Percentiles rank a stretch among this genome's conserved stretches.
Evolutionary conservation across 2,113 vertebrate genomes (phyloP).

Genomic region (Dicerorhinus sumatrensis): DNA sequence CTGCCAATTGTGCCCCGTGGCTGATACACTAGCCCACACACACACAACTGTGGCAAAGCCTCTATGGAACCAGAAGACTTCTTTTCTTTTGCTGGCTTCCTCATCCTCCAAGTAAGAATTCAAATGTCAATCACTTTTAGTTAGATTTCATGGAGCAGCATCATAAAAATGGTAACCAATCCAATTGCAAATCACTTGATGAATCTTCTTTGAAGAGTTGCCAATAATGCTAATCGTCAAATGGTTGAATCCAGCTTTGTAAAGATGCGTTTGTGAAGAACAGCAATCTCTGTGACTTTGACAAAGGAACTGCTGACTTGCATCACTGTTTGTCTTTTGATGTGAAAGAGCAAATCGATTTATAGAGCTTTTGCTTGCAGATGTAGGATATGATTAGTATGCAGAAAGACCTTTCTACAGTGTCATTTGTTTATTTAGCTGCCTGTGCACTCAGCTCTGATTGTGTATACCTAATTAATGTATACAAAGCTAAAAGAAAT

Average conservation of each 20-base stretch:
- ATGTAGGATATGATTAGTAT: slow-evolving; percentile 97
- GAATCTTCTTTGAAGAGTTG: slow-evolving; percentile 98
- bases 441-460: slow-evolving; percentile 90
- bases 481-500: slow-evolving; percentile 90
- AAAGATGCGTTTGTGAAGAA: slow-evolving; percentile 95
- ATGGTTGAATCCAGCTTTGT: slow-evolving; percentile 93
- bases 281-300: slow-evolving; percentile 99
- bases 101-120: slow-evolving; percentile 87
- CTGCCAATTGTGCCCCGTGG: slow-evolving; percentile 55
- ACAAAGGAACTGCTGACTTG: slow-evolving; percentile 99
- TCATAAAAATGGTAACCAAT: slow-evolving; percentile 92
- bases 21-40: slow-evolving; percentile 73
- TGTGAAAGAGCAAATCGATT: slow-evolving; percentile 99
- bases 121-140: slow-evolving; percentile 89
- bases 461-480: slow-evolving; percentile 92
- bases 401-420: slow-evolving; percentile 92
- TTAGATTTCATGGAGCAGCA: slow-evolving; percentile 88
- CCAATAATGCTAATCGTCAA: slow-evolving; percentile 98
- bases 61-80: slow-evolving; percentile 74
- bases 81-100: slow-evolving; percentile 80
- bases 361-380: slow-evolving; percentile 94
- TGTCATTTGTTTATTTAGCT: slow-evolving; percentile 94
- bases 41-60: slow-evolving; percentile 65
- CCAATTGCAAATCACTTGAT: slow-evolving; percentile 92
- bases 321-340: slow-evolving; percentile 99